Evolutionary conservation across 2,113 vertebrate genomes (phyloP), one percentile per base, ranked within the genome.

Genomic region (Miniopterus natalensis): DNA sequence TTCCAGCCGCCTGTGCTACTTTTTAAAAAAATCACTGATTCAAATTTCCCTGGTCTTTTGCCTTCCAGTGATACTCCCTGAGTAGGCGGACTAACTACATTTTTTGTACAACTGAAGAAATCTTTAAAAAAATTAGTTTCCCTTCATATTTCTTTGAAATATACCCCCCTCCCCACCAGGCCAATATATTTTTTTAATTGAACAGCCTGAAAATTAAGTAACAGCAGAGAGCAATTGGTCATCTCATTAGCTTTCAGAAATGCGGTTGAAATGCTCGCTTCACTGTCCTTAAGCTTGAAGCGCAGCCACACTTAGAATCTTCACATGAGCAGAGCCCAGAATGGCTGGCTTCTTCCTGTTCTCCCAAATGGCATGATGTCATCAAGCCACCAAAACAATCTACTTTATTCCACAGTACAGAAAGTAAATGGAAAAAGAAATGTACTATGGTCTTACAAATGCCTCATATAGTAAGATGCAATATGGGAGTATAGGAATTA

Each of bases 311-410:
- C 61, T 81, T 42, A 90, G 89, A 51, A 25, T 45, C 36, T 65
- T 31, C 66, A 77, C 80, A 59, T 20, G 63, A 92, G n/a, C 86
- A 14, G 88, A 74, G 53, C 51, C 36, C 66, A 90, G 70, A 6
- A 4, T 92, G 11, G 0, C 23, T 63, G 31, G 31, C 94, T 85
- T 74, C 95, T 95, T 96, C 96, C 92, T 94, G 65, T 94, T 63
- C 84, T 92, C 92, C 95, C 91, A 81, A 84, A 36, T 36, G 36
- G 36, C 14, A n/a, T 68, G 17, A 65, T n/a, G 31, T 40, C 57
- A 88, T 70, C 55, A 81, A 61, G 40, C 55, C 85, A 17, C 0
- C n/a, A 84, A 55, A 83, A 92, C 90, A 95, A 97, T 68, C 57
- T 66, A 85, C 13, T 90, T 97, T 47, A 45, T 79, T 74, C 73